phyloP scores from a whole-genome alignment of 2,888 invertebrate genomes.

The Dryobota labecula region DNA sequence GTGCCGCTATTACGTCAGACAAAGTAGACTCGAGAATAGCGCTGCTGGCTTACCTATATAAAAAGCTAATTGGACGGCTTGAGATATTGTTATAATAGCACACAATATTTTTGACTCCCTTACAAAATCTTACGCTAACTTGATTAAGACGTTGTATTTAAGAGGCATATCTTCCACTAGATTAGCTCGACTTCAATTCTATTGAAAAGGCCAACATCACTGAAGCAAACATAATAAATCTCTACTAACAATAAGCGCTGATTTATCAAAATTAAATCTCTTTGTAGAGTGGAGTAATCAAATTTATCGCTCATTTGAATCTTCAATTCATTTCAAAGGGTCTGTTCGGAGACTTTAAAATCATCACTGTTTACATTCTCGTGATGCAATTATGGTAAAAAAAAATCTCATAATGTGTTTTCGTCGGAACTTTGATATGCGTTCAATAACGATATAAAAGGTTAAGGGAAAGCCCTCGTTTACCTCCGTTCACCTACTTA shows the following conservation, averaged over 20 bases:
- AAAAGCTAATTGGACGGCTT: slow-evolving; percentile 70
- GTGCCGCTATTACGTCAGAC: slow-evolving; percentile 79
- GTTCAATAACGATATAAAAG: slow-evolving; percentile 52
- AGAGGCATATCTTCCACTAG: slow-evolving; percentile 40
- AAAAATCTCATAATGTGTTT: slow-evolving; percentile 60
- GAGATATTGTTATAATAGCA: slow-evolving; percentile 67
- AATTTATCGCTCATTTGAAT: slow-evolving; percentile 89
- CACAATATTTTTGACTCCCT: slow-evolving; percentile 59
- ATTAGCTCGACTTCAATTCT: slow-evolving; percentile 61
- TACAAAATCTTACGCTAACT: slow-evolving; percentile 49
- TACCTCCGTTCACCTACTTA: slow-evolving; percentile 75
- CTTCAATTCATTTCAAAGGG: slow-evolving; percentile 85
- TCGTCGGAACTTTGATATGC: slow-evolving; percentile 45
- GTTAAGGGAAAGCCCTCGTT: slow-evolving; percentile 49
- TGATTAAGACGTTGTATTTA: slow-evolving; percentile 37
- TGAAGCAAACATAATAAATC: slow-evolving; percentile 82
- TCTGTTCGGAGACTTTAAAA: slow-evolving; percentile 72
- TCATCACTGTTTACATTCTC: slow-evolving; percentile 76
- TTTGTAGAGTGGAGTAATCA: slow-evolving; percentile 87
- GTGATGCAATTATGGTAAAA: slow-evolving; percentile 72
- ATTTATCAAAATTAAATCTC: slow-evolving; percentile 90
- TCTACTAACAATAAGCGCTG: slow-evolving; percentile 84
- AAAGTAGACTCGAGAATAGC: slow-evolving; percentile 75
- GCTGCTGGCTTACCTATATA: slow-evolving; percentile 67
- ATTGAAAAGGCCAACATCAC: slow-evolving; percentile 71